Conservation (phyloP, 2,797 vertebrate species). For the Cyprinella venusta region DNA sequence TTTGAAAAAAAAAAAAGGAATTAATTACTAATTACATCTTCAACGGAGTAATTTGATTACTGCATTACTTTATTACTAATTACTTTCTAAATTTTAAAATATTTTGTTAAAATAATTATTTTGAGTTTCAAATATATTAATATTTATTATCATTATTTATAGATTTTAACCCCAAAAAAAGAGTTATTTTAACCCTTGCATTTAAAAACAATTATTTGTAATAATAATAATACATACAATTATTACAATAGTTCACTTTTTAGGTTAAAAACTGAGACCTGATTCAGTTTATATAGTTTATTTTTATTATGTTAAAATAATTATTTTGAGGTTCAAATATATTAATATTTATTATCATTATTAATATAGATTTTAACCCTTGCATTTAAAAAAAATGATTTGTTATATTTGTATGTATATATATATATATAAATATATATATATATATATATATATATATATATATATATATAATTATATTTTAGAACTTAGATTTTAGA, state of each 20-base stretch:
- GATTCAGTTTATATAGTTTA: neutral
- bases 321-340: no score
- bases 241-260: neutral
- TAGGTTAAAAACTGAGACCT: neutral
- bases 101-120: neutral
- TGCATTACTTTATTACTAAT: neutral
- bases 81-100: neutral
- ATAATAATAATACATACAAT: neutral
- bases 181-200: neutral
- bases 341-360: no score
- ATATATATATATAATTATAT: neutral
- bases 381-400: no score
- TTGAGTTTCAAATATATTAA: neutral
- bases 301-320: no score
- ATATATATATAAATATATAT: no score
- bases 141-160: neutral
- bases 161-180: neutral
- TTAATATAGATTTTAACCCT: no score
- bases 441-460: no score
- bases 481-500: neutral
- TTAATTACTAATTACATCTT: neutral
- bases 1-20: neutral
- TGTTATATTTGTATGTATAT: no score
- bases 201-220: neutral
- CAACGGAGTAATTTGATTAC: no score